Base-by-base conservation (phyloP, 2,797 vertebrate genomes). In the Hozukius guyotensis region DNA sequence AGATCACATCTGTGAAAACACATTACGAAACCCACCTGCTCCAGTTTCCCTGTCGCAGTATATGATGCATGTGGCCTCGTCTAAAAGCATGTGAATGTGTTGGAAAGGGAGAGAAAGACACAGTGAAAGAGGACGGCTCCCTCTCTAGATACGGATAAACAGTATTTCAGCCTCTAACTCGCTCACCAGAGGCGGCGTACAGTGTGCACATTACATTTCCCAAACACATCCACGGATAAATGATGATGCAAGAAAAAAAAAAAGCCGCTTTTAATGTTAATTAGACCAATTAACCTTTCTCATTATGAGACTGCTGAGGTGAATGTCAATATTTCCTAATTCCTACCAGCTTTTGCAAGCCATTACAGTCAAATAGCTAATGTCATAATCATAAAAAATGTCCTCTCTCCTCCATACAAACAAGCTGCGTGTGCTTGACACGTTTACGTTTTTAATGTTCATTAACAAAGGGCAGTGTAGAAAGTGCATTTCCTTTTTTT, bases 1-100 rank as follows among this genome's bases (percentile, higher is more conserved):
- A 83, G 75, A 87, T 81, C 82, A 77, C 84, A 88, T 86, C 77
- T 87, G 81, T 90, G 81, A 81, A 89, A 89, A 85, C 81, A 83
- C 77, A 84, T 90, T 89, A 85, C 25, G 25, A 85, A 85, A 84
- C 62, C 68, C 87, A 90, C 57, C 83, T 85, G 82, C 82, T 82
- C 65, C 46, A 16, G n/a, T 75, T 66, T 82, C 10, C 24, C 52
- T 25, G 53, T 42, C 12, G 0, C 59, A 57, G 77, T 74, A 64
- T 66, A 80, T 78, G 76, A 77, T 79, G 75, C 67, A 62, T 64
- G 69, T 72, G 31, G 49, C 67, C 73, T 81, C 12, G 63, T 68
- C 69, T 22, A 20, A 59, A 78, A 67, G 46, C 36, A 70, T 57
- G 63, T 34, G 42, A 14, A 81, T 60, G 25, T 53, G 34, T 55